phyloP scores from a whole-genome alignment of 2,113 vertebrate genomes.

The Trichomycterus rosablanca region DNA sequence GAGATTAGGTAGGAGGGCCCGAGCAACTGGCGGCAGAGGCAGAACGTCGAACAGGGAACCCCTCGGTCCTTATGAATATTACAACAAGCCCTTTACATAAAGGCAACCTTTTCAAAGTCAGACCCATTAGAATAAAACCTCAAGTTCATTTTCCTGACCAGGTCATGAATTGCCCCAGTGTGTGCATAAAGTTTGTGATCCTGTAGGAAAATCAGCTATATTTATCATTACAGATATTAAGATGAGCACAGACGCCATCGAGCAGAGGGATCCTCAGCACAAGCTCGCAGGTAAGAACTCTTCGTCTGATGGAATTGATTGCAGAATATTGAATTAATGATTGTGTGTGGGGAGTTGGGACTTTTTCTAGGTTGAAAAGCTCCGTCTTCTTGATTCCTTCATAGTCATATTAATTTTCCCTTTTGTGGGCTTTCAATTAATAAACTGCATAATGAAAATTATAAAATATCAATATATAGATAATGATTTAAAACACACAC shows the following conservation, averaged over 20 bases:
- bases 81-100: conserved; percentile 65
- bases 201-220: conserved; percentile 85
- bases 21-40: conserved; percentile 32
- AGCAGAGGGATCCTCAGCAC: conserved; percentile 73
- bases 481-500: no score
- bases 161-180: conserved; percentile 68
- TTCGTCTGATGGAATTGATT: conserved; percentile 8
- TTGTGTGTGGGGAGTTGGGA: no score
- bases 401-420: no score
- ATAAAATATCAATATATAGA: no score
- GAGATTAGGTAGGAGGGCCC: conserved; percentile 41
- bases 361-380: no score
- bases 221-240: conserved; percentile 87
- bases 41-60: conserved; percentile 47
- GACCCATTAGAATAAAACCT: conserved; percentile 81
- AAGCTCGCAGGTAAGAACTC: conserved; percentile 76
- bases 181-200: conserved; percentile 73
- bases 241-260: conserved; percentile 86
- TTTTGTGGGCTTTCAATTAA: no score
- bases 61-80: conserved; percentile 79
- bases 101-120: conserved; percentile 76
- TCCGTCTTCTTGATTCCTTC: no score
- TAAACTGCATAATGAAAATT: no score
- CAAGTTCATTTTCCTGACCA: conserved; percentile 77
- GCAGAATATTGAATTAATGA: no score